A percentile compares a stretch with the other conserved stretches of the same genome.
Evolutionary conservation across 2,113 vertebrate genomes (phyloP).

Genomic region (Crotalus helleri): DNA sequence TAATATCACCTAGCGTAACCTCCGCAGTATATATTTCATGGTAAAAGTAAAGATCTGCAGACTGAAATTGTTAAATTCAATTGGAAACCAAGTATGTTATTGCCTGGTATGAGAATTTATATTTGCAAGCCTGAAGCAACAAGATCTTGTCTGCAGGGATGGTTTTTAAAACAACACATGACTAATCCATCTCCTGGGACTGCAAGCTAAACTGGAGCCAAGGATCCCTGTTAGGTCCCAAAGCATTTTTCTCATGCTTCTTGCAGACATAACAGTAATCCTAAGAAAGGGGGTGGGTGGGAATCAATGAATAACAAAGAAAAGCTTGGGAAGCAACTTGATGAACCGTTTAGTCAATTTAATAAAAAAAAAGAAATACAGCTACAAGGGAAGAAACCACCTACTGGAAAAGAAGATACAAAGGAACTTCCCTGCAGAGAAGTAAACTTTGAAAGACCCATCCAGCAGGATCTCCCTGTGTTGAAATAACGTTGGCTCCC

Average conservation of each 20-base stretch:
- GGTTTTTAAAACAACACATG: slow-evolving; percentile 64
- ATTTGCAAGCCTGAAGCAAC: slow-evolving; percentile 66
- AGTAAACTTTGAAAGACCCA: slow-evolving; percentile 43
- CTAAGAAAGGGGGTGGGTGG: slow-evolving; percentile 46
- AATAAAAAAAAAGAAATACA: slow-evolving; percentile 56
- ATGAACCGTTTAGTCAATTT: slow-evolving; percentile 58
- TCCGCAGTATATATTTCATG: slow-evolving; percentile 46
- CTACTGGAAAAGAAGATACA: slow-evolving; percentile 36
- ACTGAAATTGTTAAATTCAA: slow-evolving; percentile 65
- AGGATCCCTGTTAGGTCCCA: slow-evolving; percentile 45
- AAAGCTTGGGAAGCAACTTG: slow-evolving; percentile 52
- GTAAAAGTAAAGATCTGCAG: slow-evolving; percentile 59
- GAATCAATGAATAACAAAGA: slow-evolving; percentile 55
- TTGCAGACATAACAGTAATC: slow-evolving; percentile 63
- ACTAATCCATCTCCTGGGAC: slow-evolving; percentile 45
- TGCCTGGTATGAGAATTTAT: slow-evolving; percentile 65
- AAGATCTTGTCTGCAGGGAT: slow-evolving; percentile 65
- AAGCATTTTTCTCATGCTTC: slow-evolving; percentile 65
- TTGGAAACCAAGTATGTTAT: slow-evolving; percentile 67
- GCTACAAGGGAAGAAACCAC: slow-evolving; percentile 39
- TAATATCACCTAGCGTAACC: slow-evolving; percentile 15
- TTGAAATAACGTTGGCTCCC: slow-evolving; percentile 31
- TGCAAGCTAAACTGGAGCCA: slow-evolving; percentile 46
- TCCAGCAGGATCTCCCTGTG: slow-evolving; percentile 4
- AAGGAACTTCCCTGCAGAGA: slow-evolving; percentile 48